phyloP scores from a whole-genome alignment of 2,888 invertebrate genomes.

The Caenorhabditis japonica region DNA sequence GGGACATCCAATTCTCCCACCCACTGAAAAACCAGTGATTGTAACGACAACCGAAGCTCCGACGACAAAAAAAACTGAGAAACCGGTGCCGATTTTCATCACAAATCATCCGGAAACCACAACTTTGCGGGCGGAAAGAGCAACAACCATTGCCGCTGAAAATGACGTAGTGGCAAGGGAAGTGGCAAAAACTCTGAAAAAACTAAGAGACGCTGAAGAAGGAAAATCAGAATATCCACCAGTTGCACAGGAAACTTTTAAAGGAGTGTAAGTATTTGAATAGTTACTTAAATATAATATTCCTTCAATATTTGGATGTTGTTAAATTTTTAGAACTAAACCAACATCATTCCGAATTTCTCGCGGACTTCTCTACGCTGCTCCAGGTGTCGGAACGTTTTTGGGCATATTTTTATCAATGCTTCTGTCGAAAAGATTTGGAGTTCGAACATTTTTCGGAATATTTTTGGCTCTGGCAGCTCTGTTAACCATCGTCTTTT shows the following conservation, averaged over 20 bases:
- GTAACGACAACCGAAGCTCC: conserved; percentile 14
- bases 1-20: conserved; percentile 50
- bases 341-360: conserved; percentile 1
- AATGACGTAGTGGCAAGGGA: conserved; percentile 39
- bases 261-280: background rate
- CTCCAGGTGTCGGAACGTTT: conserved; percentile 44
- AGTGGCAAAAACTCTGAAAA: conserved; percentile 41
- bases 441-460: conserved; percentile 26
- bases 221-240: conserved; percentile 4
- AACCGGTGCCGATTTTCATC: conserved; percentile 37
- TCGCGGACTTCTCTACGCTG: conserved; percentile 27
- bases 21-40: conserved; percentile 15
- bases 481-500: background rate
- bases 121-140: conserved; percentile 5
- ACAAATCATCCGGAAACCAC: conserved; percentile 44
- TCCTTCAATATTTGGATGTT: no score
- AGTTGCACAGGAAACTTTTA: background rate
- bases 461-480: conserved; percentile 13
- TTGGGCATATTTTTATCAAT: conserved; percentile 25
- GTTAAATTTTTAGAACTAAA: conserved; percentile 23
- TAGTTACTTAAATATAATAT: no score
- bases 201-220: conserved; percentile 39
- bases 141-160: background rate
- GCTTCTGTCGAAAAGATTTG: conserved; percentile 10
- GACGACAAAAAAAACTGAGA: conserved; percentile 31